Conservation (phyloP, 2,113 vertebrate species). For the Raja brachyura region DNA sequence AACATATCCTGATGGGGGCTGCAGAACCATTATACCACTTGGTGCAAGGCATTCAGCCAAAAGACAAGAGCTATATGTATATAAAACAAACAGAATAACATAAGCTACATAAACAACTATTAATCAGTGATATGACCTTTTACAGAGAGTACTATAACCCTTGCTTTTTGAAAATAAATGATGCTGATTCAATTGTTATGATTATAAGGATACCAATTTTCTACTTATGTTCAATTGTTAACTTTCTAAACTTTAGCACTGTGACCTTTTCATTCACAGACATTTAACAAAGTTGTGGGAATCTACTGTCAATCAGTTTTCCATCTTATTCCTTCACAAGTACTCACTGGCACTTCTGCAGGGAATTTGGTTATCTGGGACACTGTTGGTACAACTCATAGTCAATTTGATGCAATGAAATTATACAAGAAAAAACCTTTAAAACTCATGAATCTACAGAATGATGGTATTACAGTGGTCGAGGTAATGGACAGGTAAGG, state of each 20-base stretch:
- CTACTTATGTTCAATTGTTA: not conserved
- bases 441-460: conserved; percentile 64
- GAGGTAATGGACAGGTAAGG: conserved; percentile 62
- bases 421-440: conserved; percentile 44
- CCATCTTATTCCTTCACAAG: conserved; percentile 54
- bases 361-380: conserved; percentile 76
- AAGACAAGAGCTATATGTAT: not conserved
- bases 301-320: conserved; percentile 69
- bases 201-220: not conserved
- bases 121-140: not conserved
- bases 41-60: not conserved
- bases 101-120: not conserved
- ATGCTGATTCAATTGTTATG: not conserved
- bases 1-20: not conserved
- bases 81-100: not conserved
- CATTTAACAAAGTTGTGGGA: conserved; percentile 57
- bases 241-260: not conserved
- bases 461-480: conserved; percentile 68
- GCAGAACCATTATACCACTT: not conserved
- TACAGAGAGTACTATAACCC: not conserved
- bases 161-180: not conserved
- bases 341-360: conserved; percentile 59
- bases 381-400: not conserved
- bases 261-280: conserved; percentile 47
- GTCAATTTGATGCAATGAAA: not conserved